A percentile compares a stretch with the other conserved stretches of the same genome.
Conservation (phyloP, 1,140 invertebrate species). For the Drosophila bipectinata region DNA sequence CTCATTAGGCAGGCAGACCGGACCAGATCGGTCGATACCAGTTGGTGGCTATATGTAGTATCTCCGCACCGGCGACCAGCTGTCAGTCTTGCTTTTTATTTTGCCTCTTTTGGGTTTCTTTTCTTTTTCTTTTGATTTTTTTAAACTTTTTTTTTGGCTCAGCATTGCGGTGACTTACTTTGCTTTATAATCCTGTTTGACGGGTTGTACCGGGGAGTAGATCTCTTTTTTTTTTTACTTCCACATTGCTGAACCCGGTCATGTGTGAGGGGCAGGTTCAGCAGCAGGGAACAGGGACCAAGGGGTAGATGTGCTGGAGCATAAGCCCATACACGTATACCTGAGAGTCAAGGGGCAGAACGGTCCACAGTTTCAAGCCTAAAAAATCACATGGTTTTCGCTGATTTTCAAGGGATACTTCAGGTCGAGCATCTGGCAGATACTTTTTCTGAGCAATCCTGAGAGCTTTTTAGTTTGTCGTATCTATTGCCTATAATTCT, state of each 20-base stretch:
- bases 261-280: constrained; percentile 46
- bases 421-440: constrained; percentile 40
- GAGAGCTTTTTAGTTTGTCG: too few relatives aligned
- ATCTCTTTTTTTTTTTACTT: constrained; percentile 62
- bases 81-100: constrained; percentile 62
- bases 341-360: constrained; percentile 42
- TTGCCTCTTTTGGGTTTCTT: constrained; percentile 46
- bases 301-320: not conserved
- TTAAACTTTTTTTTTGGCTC: constrained; percentile 12
- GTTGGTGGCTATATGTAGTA: constrained; percentile 30
- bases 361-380: constrained; percentile 19
- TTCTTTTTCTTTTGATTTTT: constrained; percentile 18
- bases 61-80: constrained; percentile 54
- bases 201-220: constrained; percentile 61
- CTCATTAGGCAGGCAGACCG: constrained; percentile 56
- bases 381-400: constrained; percentile 48
- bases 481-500: too few relatives aligned
- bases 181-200: constrained; percentile 82
- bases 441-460: constrained; percentile 15
- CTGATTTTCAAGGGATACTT: constrained; percentile 7
- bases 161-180: constrained; percentile 69
- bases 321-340: constrained; percentile 5
- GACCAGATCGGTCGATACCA: constrained; percentile 66
- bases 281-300: not conserved
- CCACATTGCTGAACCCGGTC: constrained; percentile 75